These are phyloP conservation scores for Eugnorisma glareosa DNA, from an alignment of 2,888 invertebrate genomes.

Conservation along the genomic window DNA sequence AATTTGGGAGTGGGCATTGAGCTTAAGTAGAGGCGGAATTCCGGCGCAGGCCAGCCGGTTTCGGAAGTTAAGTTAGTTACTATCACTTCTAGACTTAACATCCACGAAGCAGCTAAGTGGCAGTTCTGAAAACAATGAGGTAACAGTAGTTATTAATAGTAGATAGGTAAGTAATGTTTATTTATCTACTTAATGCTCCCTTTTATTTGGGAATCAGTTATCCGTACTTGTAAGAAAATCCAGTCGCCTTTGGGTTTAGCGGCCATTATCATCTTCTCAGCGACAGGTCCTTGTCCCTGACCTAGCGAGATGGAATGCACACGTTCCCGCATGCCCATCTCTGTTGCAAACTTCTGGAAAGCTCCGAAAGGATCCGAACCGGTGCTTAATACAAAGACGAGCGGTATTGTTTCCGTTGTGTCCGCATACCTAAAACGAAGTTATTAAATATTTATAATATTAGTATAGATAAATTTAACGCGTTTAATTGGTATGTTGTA, in stretches of 20 bases:
- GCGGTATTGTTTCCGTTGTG: conserved; percentile 93
- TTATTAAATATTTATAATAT: too few relatives aligned
- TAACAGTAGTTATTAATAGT: neutral
- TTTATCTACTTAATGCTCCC: neutral
- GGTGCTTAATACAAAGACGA: conserved; percentile 96
- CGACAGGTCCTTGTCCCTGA: conserved; percentile 96
- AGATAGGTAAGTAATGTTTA: neutral
- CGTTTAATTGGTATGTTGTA: neutral
- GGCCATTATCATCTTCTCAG: conserved; percentile 94
- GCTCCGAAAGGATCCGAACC: conserved; percentile 97
- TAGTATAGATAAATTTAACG: neutral
- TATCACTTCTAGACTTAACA: conserved; percentile 95
- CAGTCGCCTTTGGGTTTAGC: conserved; percentile 95
- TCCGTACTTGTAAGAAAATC: conserved; percentile 95
- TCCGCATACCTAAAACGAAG: conserved; percentile 91
- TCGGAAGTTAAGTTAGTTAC: conserved; percentile 93
- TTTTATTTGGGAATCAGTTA: neutral
- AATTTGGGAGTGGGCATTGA: conserved; percentile 97
- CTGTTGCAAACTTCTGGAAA: conserved; percentile 95
- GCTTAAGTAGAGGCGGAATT: conserved; percentile 96
- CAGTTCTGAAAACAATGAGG: conserved; percentile 92
- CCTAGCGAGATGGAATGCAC: conserved; percentile 96
- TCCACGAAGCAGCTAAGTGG: conserved; percentile 98
- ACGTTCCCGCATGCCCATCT: conserved; percentile 93
- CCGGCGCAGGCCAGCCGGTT: conserved; percentile 91